These are phyloP conservation scores for Pogonocherus hispidulus DNA, from an alignment of 2,888 invertebrate genomes.

Conservation along the genomic window DNA sequence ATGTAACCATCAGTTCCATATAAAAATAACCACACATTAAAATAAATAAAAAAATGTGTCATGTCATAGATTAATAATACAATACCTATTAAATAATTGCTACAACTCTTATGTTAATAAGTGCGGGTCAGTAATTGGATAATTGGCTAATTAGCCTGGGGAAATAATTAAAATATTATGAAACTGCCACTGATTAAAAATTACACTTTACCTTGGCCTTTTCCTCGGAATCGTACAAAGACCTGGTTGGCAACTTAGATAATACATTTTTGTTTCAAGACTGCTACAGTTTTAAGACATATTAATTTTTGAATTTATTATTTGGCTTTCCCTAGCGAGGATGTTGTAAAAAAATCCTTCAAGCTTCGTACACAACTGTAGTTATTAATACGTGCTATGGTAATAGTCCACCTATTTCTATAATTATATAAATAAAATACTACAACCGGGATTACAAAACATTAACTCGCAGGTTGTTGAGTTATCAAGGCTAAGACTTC, in stretches of 20 bases:
- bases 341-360: slow-evolving; percentile 17
- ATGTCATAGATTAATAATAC: no score
- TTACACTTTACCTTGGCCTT: slow-evolving; percentile 12
- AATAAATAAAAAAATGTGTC: neutral
- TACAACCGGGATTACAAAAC: slow-evolving; percentile 18
- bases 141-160: slow-evolving; percentile 4
- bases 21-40: neutral
- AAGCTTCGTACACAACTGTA: neutral
- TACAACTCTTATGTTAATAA: neutral
- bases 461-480: neutral
- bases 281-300: neutral
- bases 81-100: no score
- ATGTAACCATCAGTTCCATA: neutral
- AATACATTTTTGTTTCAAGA: neutral
- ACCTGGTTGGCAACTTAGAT: neutral
- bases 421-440: slow-evolving; percentile 16
- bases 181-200: slow-evolving; percentile 11
- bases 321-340: neutral
- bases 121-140: slow-evolving; percentile 20
- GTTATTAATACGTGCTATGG: neutral
- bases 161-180: slow-evolving; percentile 20
- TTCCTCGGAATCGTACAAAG: slow-evolving; percentile 4
- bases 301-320: neutral
- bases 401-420: neutral
- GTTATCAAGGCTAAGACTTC: slow-evolving; percentile 20